phyloP scores from a whole-genome alignment of 2,888 invertebrate genomes.

The Drosophila phalerata region DNA sequence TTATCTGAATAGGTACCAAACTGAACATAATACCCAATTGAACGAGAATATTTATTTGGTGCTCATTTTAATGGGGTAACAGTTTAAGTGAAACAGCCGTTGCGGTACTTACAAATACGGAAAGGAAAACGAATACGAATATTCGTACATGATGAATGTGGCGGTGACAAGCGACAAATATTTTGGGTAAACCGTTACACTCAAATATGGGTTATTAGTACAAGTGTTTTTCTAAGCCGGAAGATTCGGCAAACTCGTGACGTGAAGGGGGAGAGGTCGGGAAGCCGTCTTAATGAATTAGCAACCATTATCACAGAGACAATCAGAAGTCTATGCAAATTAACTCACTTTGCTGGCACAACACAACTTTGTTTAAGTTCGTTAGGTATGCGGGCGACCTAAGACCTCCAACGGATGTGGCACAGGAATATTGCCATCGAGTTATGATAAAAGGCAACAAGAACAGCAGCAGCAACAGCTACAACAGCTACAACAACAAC shows the following conservation, averaged over 20 bases:
- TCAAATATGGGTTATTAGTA: slow-evolving; percentile 33
- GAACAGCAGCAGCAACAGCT: slow-evolving; percentile 8
- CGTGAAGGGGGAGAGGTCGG: not conserved
- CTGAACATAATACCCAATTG: not conserved
- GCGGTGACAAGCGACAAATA: slow-evolving; percentile 12
- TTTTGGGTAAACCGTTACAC: slow-evolving; percentile 29
- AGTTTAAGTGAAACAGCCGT: slow-evolving; percentile 35
- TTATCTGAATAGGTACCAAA: not conserved
- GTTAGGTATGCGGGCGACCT: slow-evolving; percentile 69
- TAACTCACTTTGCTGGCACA: slow-evolving; percentile 59
- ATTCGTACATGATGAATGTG: slow-evolving; percentile 7
- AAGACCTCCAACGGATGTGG: slow-evolving; percentile 33
- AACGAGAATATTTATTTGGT: slow-evolving; percentile 4
- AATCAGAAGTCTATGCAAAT: slow-evolving; percentile 71
- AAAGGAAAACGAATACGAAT: not conserved
- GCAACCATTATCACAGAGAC: slow-evolving; percentile 43
- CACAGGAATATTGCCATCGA: slow-evolving; percentile 32
- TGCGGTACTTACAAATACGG: slow-evolving; percentile 10
- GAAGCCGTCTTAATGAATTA: slow-evolving; percentile 63
- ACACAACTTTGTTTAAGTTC: slow-evolving; percentile 70
- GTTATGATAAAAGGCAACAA: slow-evolving; percentile 55
- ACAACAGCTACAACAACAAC: slow-evolving; percentile 17
- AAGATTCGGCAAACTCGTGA: slow-evolving; percentile 26
- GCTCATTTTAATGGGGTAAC: not conserved
- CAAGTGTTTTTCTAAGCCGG: slow-evolving; percentile 49